phyloP scores from a whole-genome alignment of 2,888 invertebrate species.

The Tortricodes alternella region DNA sequence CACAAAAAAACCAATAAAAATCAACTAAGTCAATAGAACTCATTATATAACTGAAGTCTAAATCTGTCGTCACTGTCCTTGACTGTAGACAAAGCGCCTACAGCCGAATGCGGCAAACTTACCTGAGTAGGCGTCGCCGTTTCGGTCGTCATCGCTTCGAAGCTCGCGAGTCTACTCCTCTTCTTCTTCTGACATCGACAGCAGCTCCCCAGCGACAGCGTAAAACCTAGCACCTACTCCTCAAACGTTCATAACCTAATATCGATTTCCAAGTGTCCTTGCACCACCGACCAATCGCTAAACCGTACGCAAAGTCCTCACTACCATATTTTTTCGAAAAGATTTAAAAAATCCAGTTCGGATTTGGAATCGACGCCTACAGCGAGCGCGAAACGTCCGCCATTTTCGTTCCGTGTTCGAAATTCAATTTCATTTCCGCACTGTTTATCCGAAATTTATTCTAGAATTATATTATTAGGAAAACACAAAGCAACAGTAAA shows the following conservation, averaged over 20 bases:
- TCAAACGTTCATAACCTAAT: constrained; percentile 43
- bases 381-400: constrained; percentile 51
- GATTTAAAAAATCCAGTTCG: constrained; percentile 34
- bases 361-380: constrained; percentile 48
- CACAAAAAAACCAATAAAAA: background rate
- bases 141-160: constrained; percentile 77
- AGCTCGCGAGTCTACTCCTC: constrained; percentile 66
- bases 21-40: background rate
- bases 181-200: constrained; percentile 75
- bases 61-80: constrained; percentile 46
- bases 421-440: constrained; percentile 43
- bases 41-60: constrained; percentile 46
- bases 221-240: constrained; percentile 45
- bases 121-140: constrained; percentile 81
- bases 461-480: constrained; percentile 36
- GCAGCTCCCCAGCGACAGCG: constrained; percentile 65
- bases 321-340: constrained; percentile 45
- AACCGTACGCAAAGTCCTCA: constrained; percentile 51
- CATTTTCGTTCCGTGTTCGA: constrained; percentile 63
- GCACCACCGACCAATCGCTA: constrained; percentile 47
- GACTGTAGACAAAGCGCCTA: constrained; percentile 47
- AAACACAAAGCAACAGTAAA: constrained; percentile 62
- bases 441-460: constrained; percentile 37
- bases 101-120: constrained; percentile 49
- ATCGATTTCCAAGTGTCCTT: constrained; percentile 64